A percentile compares a stretch with the other conserved stretches of the same genome.
These are phyloP conservation scores for Zygaena filipendulae DNA, from an alignment of 2,888 invertebrate species.

Conservation along the genomic window DNA sequence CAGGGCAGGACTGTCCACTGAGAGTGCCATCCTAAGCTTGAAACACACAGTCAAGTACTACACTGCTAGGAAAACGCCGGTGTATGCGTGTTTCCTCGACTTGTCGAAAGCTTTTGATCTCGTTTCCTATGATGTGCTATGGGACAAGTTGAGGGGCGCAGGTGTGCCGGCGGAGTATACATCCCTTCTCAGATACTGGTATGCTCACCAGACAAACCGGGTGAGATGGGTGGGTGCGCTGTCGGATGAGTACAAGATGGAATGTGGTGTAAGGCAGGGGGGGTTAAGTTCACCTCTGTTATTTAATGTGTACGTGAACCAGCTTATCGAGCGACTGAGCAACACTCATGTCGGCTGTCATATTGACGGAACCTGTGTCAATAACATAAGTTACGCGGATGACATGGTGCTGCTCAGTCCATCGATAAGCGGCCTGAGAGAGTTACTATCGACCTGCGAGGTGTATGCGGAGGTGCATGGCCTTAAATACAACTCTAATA, in stretches of 20 bases:
- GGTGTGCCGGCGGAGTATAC: slow-evolving; percentile 4
- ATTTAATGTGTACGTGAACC: slow-evolving; percentile 14
- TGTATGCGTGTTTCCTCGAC: background rate
- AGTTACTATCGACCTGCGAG: slow-evolving; percentile 8
- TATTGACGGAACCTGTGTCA: slow-evolving; percentile 6
- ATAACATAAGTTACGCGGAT: slow-evolving; percentile 12
- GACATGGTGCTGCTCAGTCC: slow-evolving; percentile 13
- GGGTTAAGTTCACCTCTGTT: slow-evolving; percentile 10
- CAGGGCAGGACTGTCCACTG: background rate
- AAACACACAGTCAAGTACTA: slow-evolving; percentile 1
- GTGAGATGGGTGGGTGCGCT: slow-evolving; percentile 12
- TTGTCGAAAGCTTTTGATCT: slow-evolving; percentile 1
- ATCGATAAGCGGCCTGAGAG: slow-evolving; percentile 4
- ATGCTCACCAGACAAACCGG: slow-evolving; percentile 10
- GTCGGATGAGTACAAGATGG: slow-evolving; percentile 12
- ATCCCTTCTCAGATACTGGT: slow-evolving; percentile 8
- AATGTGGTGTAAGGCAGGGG: slow-evolving; percentile 18
- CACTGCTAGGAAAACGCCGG: slow-evolving; percentile 2
- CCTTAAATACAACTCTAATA: slow-evolving; percentile 8
- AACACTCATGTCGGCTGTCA: slow-evolving; percentile 8
- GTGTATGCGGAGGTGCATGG: slow-evolving; percentile 7
- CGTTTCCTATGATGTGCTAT: background rate
- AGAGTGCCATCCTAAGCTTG: background rate
- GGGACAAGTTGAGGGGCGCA: slow-evolving; percentile 6
- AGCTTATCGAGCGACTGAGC: slow-evolving; percentile 9